Conservation (phyloP, 2,888 invertebrate genomes). For the Lepidonotus clava region DNA sequence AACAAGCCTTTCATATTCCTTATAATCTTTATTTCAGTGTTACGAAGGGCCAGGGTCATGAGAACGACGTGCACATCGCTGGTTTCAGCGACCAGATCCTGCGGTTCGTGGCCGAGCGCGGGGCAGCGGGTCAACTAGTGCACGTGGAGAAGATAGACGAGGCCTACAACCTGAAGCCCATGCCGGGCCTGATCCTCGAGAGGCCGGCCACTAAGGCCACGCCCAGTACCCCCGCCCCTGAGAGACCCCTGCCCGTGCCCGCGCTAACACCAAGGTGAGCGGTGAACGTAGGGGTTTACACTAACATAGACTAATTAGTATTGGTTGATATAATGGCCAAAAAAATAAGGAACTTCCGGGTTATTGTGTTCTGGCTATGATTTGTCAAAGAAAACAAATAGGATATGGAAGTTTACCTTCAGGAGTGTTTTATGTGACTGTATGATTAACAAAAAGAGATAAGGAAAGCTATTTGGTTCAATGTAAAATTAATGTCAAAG, state of each 20-base stretch:
- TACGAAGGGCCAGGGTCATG: conserved; percentile 69
- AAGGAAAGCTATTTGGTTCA: no score
- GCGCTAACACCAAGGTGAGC: conserved; percentile 69
- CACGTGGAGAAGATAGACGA: conserved; percentile 81
- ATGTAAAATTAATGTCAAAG: no score
- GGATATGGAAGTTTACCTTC: no score
- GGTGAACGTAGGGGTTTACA: neutral
- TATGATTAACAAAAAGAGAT: no score
- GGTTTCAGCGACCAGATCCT: conserved; percentile 81
- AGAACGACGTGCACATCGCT: conserved; percentile 79
- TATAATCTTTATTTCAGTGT: conserved; percentile 18
- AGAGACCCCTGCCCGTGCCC: conserved; percentile 67
- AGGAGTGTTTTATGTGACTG: no score
- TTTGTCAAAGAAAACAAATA: no score
- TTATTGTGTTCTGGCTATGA: no score
- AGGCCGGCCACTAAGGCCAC: conserved; percentile 59
- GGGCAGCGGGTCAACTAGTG: conserved; percentile 78
- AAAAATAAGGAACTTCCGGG: no score
- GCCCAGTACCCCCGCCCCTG: conserved; percentile 52
- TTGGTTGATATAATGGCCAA: no score
- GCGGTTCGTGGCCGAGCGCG: conserved; percentile 81
- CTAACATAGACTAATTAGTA: no score
- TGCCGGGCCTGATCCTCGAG: conserved; percentile 63
- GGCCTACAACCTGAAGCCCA: conserved; percentile 77
- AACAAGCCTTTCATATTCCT: no score